phyloP scores from a whole-genome alignment of 2,797 vertebrate species.

The Rhinatrema bivittatum region DNA sequence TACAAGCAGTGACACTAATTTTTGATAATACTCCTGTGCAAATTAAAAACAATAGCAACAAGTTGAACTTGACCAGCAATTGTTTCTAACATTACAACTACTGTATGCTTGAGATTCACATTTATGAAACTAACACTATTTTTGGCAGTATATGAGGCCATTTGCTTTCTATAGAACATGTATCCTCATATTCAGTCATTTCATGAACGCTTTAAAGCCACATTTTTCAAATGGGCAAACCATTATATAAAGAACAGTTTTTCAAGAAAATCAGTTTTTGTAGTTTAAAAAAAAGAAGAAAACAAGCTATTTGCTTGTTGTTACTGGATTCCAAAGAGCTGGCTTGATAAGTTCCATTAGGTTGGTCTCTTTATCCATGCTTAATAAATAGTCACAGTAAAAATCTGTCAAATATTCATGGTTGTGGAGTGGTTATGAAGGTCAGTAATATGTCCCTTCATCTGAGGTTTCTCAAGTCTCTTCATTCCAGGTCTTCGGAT shows the following conservation, averaged over 20 bases:
- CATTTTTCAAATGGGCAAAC: constrained; percentile 82
- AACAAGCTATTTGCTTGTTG: constrained; percentile 90
- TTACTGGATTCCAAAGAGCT: constrained; percentile 86
- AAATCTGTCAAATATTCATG: constrained; percentile 83
- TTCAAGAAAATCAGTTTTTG: constrained; percentile 69
- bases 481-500: constrained; percentile 96
- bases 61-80: constrained; percentile 98
- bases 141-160: constrained; percentile 98
- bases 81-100: constrained; percentile 97
- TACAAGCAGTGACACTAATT: constrained; percentile 97
- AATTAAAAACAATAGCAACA: constrained; percentile 97
- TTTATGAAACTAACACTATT: constrained; percentile 93
- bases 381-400: constrained; percentile 99
- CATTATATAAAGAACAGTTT: constrained; percentile 76
- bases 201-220: constrained; percentile 80
- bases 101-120: constrained; percentile 96
- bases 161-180: constrained; percentile 87
- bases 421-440: constrained; percentile 84
- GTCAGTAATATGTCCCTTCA: constrained; percentile 71
- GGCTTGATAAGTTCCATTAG: constrained; percentile 89
- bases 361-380: constrained; percentile 90
- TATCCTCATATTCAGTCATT: constrained; percentile 80
- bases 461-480: constrained; percentile 65
- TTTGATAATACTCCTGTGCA: constrained; percentile 98
- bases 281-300: constrained; percentile 67